phyloP scores from a whole-genome alignment of 2,797 vertebrate species.

The Clarias platycephalus region DNA sequence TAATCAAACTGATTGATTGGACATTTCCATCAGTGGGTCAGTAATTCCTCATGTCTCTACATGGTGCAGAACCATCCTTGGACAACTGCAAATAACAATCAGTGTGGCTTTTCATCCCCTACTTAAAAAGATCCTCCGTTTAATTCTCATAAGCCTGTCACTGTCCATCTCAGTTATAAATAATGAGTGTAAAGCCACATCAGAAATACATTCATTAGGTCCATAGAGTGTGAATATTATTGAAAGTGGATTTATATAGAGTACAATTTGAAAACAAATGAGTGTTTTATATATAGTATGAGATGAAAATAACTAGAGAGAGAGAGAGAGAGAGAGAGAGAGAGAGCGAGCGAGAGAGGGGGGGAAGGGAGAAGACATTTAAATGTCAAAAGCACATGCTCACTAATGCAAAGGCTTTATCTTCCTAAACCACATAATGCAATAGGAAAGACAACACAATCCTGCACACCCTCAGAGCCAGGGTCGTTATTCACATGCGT shows the following conservation, averaged over 20 bases:
- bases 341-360: neutral
- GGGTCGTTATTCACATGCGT: neutral
- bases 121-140: neutral
- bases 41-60: neutral
- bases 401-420: slow-evolving; percentile 16
- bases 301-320: neutral
- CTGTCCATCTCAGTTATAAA: neutral
- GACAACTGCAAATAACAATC: neutral
- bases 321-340: neutral
- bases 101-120: neutral
- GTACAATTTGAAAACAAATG: neutral
- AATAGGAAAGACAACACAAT: slow-evolving; percentile 6
- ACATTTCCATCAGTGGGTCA: neutral
- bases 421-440: slow-evolving; percentile 27
- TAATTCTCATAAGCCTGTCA: slow-evolving; percentile 14
- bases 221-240: neutral
- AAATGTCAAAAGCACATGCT: slow-evolving; percentile 15
- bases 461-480: neutral
- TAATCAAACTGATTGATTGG: neutral
- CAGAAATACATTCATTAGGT: slow-evolving; percentile 1
- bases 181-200: neutral
- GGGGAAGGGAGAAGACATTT: neutral
- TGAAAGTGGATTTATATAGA: neutral
- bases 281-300: neutral
- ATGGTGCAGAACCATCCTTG: neutral